Conservation (phyloP, 2,113 vertebrate species). For the Okapia johnstoni region DNA sequence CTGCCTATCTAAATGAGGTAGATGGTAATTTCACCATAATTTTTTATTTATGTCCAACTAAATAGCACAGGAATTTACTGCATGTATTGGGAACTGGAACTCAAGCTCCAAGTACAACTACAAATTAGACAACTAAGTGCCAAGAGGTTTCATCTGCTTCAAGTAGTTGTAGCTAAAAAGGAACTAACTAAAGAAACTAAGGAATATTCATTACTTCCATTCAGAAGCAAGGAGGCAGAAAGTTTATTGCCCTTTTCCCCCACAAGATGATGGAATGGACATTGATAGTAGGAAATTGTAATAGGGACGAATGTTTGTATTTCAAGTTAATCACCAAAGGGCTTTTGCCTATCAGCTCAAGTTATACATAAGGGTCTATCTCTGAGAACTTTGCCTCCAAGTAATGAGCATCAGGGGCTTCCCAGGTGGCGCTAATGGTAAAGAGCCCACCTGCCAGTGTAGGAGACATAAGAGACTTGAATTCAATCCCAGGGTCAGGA, state of each 20-base stretch:
- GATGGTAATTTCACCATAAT: background rate
- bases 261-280: background rate
- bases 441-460: too few relatives aligned
- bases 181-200: background rate
- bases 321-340: background rate
- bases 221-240: background rate
- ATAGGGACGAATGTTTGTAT: background rate
- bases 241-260: background rate
- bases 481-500: too few relatives aligned
- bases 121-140: background rate
- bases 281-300: background rate
- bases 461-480: too few relatives aligned
- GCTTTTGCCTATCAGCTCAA: background rate
- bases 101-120: background rate
- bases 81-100: background rate
- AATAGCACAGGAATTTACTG: background rate
- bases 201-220: background rate
- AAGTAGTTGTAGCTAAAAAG: background rate
- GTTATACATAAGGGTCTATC: background rate
- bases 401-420: background rate
- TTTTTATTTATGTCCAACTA: background rate
- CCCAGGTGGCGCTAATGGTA: too few relatives aligned
- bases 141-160: background rate
- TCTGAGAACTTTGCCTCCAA: background rate
- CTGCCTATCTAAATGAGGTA: background rate